Evolutionary conservation across 2,888 invertebrate genomes (phyloP), one percentile per base, ranked within the genome.

Genomic region (Melanargia galathea): DNA sequence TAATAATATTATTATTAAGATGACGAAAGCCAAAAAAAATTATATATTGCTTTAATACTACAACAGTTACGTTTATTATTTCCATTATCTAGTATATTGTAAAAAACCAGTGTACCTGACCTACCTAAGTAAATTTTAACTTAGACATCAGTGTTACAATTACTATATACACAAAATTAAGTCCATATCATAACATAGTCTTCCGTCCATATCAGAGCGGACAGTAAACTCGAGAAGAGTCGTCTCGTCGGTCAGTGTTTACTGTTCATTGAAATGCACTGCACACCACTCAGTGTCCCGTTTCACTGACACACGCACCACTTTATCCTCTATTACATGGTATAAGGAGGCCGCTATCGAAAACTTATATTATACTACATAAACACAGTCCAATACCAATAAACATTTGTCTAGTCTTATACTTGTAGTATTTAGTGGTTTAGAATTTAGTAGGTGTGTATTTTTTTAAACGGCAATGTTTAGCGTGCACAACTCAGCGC

Each of bases 141-240:
- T 61, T 63, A 63, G 65, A 65, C 63, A 64, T 64, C 64, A 63
- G 67, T 58, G 65, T 67, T 59, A 89, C 69, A 75, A 80, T 80
- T 87, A 87, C 80, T 90, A 89, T 90, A 78, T 89, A 90, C 89
- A 90, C 89, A 90, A 86, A 84, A 86, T 88, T 83, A 88, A 87
- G 84, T 88, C 82, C n/a, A n/a, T n/a, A n/a, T n/a, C n/a, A n/a
- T 82, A 82, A 81, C 84, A 86, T 72, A 76, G 87, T 89, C 83
- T 87, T 88, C 87, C 83, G 84, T 86, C 87, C 80, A 82, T n/a
- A n/a, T 84, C 79, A 82, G 81, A 84, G 85, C 83, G 79, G 82
- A 84, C 84, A 84, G 80, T 82, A 78, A 80, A 80, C 75, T 72
- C 76, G 30, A 18, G 18, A 82, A 82, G 83, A 83, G 79, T 77